Evolutionary conservation across 1,140 invertebrate species (phyloP).

Genomic region (Ips nitidus): DNA sequence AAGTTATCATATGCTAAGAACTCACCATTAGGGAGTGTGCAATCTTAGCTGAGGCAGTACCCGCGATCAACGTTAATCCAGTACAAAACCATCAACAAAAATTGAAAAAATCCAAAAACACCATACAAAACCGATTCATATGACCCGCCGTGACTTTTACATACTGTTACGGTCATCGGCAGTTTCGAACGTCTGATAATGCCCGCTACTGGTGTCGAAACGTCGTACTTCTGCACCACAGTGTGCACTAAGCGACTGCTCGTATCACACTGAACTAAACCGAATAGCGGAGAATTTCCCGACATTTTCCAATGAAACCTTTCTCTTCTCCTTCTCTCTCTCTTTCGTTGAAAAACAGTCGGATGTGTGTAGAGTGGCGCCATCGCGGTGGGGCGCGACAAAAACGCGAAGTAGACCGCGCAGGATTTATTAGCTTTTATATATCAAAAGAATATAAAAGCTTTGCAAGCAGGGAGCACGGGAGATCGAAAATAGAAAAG

Average conservation of each 20-base stretch:
- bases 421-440: slow-evolving; percentile 12
- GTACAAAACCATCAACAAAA: slow-evolving; percentile 13
- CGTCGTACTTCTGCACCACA: slow-evolving; percentile 17
- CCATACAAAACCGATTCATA: slow-evolving; percentile 16
- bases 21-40: slow-evolving; percentile 12
- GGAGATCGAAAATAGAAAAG: background rate
- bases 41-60: background rate
- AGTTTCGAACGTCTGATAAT: background rate
- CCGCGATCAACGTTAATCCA: slow-evolving; percentile 12
- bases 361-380: slow-evolving; percentile 22
- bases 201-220: background rate
- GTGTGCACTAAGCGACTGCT: slow-evolving; percentile 23
- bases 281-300: slow-evolving; percentile 14
- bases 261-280: slow-evolving; percentile 23
- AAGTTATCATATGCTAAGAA: background rate
- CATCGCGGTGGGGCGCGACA: slow-evolving; percentile 14
- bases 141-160: slow-evolving; percentile 12
- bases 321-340: slow-evolving; percentile 20
- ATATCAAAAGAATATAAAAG: slow-evolving; percentile 15
- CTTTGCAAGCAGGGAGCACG: background rate
- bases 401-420: slow-evolving; percentile 18
- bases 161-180: background rate
- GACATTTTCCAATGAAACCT: slow-evolving; percentile 25
- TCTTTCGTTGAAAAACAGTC: slow-evolving; percentile 29
- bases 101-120: slow-evolving; percentile 18